A percentile compares a stretch with the other conserved stretches of the same genome.
phyloP scores from a whole-genome alignment of 2,113 vertebrate genomes.

The Neodon shergylaensis region DNA sequence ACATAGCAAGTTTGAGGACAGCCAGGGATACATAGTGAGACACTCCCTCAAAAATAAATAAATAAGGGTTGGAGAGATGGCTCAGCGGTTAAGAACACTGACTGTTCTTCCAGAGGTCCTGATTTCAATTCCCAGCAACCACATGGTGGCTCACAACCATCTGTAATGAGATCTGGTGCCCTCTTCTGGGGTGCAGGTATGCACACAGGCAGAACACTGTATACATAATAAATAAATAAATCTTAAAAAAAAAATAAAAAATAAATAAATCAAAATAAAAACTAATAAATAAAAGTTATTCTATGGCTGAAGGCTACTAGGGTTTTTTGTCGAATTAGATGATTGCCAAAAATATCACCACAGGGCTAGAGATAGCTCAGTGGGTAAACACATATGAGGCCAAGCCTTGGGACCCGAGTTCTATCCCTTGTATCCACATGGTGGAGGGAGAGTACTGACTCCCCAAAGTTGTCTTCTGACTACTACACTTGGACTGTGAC shows the following conservation, averaged over 20 bases:
- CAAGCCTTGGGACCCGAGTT: not conserved
- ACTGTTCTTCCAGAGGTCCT: no score
- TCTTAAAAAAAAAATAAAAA: no score
- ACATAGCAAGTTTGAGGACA: not conserved
- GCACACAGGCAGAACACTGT: no score
- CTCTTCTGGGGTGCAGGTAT: no score
- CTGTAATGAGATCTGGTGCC: no score
- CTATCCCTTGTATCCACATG: not conserved
- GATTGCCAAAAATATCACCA: accelerated
- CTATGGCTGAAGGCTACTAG: not conserved
- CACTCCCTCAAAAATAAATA: not conserved
- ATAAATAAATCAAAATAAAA: not conserved
- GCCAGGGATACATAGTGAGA: not conserved
- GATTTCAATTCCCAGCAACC: no score
- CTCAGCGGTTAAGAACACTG: no score
- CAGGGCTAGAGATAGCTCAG: not conserved
- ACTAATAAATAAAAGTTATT: not conserved
- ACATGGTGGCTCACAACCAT: no score
- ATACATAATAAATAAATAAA: no score
- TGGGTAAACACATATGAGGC: not conserved
- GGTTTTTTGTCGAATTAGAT: not conserved
- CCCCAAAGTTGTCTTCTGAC: not conserved
- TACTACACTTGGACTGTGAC: not conserved
- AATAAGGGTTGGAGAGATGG: no score
- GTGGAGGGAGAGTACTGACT: not conserved